These are phyloP conservation scores for Tachycineta bicolor DNA, from an alignment of 2,113 vertebrate species.

Conservation along the genomic window DNA sequence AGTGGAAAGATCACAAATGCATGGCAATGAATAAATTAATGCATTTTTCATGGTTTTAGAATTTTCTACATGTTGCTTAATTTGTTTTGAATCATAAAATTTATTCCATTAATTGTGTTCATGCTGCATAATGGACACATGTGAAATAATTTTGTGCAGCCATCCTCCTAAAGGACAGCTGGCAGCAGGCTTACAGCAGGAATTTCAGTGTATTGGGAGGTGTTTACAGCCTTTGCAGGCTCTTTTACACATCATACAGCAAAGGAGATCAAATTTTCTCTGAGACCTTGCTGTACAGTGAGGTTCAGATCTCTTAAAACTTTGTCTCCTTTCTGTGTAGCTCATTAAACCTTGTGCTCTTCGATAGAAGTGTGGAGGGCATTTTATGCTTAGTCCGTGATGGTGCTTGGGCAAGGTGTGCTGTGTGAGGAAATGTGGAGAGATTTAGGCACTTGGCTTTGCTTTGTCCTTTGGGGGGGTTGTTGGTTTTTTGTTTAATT, in stretches of 20 bases:
- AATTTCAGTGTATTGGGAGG: background rate
- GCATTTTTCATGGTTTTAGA: conserved; percentile 77
- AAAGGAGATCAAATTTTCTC: background rate
- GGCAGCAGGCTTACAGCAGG: background rate
- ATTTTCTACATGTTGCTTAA: conserved; percentile 64
- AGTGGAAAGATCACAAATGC: conserved; percentile 80
- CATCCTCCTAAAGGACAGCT: conserved; percentile 26
- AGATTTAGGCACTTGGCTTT: background rate
- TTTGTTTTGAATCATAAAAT: conserved; percentile 61
- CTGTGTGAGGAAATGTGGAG: background rate
- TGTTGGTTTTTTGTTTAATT: background rate
- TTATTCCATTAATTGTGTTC: conserved; percentile 53
- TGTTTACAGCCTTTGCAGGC: background rate
- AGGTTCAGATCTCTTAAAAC: background rate
- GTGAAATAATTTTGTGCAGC: conserved; percentile 41
- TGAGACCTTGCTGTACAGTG: background rate
- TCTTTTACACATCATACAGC: background rate
- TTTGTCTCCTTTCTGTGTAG: background rate
- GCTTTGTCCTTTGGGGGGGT: background rate
- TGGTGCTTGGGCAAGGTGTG: background rate
- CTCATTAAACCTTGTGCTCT: background rate
- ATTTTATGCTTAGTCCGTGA: background rate
- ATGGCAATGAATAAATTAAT: conserved; percentile 81
- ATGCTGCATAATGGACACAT: conserved; percentile 32
- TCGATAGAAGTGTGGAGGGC: background rate